Base-by-base conservation (phyloP, 1,140 invertebrate species). In the Cyrtorhinus lividipennis region DNA sequence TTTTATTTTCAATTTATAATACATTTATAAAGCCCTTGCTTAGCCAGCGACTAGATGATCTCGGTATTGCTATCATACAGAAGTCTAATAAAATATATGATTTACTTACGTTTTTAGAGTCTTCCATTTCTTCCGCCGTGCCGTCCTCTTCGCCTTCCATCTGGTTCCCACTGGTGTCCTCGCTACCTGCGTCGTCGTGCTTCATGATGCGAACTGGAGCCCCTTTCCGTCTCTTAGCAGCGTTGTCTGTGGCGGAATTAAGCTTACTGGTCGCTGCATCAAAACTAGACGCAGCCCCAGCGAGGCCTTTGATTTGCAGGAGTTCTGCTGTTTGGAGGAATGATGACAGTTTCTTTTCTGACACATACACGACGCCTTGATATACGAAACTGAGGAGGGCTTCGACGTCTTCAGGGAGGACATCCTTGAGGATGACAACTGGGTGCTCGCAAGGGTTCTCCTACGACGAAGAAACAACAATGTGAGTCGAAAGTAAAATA, bases 281-380 rank as follows among this genome's bases (percentile, higher is more conserved):
- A 53, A 68, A 62, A 59, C 61, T 68, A 2, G 62, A 68, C 24
- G 75, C 71, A 24, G 77, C 77, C 65, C 85, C 83, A 48, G 89
- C 89, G 66, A 93, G 78, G 65, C 90, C 90, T 75, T 90, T 87
- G 66, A 93, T 88, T 77, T 92, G 86, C 67, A 93, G 77, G 67
- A 89, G 78, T 73, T 92, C 89, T 48, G 91, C 90, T 64, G 89
- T 92, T 69, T 88, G 83, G 64, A 95, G 75, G 77, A 94, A 90
- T 13, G 87, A 84, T 67, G 88, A 81, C 68, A 94, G 75, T 70
- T 92, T 88, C 64, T 89, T 87, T 72, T 92, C 87, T 66, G 88
- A 84, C 61, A 95, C 89, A 73, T 92, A 92, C 8, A 94, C 90
- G 76, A 93, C 90, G 62, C 91, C 91, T 72, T 83, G 80, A 71